A percentile compares a stretch with the other conserved stretches of the same genome.
These are phyloP conservation scores for Neoniphon sammara DNA, from an alignment of 2,797 vertebrate genomes.

Conservation along the genomic window DNA sequence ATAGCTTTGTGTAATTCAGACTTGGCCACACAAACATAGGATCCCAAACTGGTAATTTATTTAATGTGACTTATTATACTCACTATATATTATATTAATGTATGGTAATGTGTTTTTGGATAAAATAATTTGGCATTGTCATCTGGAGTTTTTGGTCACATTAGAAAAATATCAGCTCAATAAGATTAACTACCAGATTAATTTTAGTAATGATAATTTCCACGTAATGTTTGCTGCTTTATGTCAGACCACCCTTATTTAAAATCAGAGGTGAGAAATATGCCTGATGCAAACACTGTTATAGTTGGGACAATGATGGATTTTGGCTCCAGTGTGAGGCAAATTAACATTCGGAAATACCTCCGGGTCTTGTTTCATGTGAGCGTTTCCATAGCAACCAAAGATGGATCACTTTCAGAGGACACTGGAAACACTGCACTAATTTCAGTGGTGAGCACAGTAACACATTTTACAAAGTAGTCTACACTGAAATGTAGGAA, in stretches of 20 bases:
- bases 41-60: neutral
- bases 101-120: neutral
- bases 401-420: constrained; percentile 54
- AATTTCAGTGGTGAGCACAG: constrained; percentile 54
- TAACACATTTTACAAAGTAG: constrained; percentile 31
- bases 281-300: neutral
- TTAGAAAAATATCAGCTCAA: neutral
- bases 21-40: too few species aligned
- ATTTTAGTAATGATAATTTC: neutral
- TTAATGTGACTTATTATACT: neutral
- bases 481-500: neutral
- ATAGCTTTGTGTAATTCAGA: too few species aligned
- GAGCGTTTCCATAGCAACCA: constrained; percentile 76
- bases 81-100: neutral
- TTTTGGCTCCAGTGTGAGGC: constrained; percentile 27
- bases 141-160: neutral
- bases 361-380: constrained; percentile 69
- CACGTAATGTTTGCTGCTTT: neutral
- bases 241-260: neutral
- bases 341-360: constrained; percentile 68
- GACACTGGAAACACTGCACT: constrained; percentile 43
- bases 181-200: neutral
- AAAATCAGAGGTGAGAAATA: neutral
- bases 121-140: too few species aligned
- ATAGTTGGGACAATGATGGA: constrained; percentile 47